These are phyloP conservation scores for Oscheius sp. DNA, from an alignment of 2,888 invertebrate genomes.

Conservation along the genomic window DNA sequence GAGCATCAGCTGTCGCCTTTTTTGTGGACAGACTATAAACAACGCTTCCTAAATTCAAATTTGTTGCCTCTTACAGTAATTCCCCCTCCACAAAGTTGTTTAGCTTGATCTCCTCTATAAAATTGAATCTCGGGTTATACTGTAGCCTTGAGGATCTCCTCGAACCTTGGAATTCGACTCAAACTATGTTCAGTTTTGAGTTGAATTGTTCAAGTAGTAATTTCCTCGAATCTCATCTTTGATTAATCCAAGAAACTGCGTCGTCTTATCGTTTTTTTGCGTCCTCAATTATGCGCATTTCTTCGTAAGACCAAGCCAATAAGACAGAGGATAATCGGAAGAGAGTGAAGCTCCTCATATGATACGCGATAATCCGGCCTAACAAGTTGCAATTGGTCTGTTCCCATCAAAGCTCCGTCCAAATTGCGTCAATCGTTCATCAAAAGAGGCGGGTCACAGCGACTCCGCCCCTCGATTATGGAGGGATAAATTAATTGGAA, in stretches of 20 bases:
- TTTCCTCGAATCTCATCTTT: neutral
- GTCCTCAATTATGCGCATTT: constrained; percentile 22
- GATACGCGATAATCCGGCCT: constrained; percentile 22
- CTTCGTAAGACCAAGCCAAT: constrained; percentile 7
- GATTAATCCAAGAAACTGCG: neutral
- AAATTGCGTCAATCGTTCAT: constrained; percentile 27
- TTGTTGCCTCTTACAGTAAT: no score
- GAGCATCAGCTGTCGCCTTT: no score
- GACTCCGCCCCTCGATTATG: constrained; percentile 17
- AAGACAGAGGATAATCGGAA: constrained; percentile 25
- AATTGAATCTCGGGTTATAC: no score
- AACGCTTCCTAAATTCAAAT: neutral
- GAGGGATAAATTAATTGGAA: constrained; percentile 17
- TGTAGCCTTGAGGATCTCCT: no score
- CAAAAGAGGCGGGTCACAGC: constrained; percentile 9
- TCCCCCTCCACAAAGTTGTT: no score
- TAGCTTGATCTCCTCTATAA: no score
- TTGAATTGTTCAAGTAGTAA: no score
- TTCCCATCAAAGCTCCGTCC: neutral
- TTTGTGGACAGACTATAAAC: no score
- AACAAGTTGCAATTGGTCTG: constrained; percentile 26
- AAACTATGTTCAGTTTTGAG: no score
- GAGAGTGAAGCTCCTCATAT: constrained; percentile 14
- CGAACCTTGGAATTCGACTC: no score
- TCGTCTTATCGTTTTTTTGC: neutral